A percentile compares a stretch with the other conserved stretches of the same genome.
Conservation (phyloP, 2,113 vertebrate genomes). For the Heteronetta atricapilla region DNA sequence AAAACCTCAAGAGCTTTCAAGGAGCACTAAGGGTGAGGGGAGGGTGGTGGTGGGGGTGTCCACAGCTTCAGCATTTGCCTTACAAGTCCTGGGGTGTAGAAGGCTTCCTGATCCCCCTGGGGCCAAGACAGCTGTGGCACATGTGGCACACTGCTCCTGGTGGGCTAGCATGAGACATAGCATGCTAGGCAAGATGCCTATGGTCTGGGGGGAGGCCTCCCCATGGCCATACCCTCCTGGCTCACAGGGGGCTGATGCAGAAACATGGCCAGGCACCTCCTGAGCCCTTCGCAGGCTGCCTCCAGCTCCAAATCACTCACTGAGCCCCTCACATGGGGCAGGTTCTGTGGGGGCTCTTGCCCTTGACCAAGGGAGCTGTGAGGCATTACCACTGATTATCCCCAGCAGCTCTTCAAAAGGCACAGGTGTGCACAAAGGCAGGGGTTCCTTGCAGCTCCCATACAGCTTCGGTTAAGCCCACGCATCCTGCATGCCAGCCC, state of each 20-base stretch:
- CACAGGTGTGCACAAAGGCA: rapidly evolving
- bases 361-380: rapidly evolving
- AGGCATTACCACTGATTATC: neutral
- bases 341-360: neutral
- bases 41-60: too few relatives aligned
- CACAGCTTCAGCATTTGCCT: neutral
- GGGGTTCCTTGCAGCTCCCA: neutral
- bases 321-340: rapidly evolving
- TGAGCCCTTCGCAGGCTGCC: neutral
- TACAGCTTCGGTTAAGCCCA: rapidly evolving
- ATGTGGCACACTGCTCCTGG: neutral
- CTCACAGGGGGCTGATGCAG: neutral
- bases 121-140: neutral
- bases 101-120: neutral
- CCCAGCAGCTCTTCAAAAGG: neutral
- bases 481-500: rapidly evolving
- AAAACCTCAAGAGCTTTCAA: neutral
- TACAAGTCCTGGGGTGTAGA: rapidly evolving
- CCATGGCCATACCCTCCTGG: neutral
- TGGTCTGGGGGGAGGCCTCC: neutral
- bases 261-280: neutral
- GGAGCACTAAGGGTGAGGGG: rapidly evolving
- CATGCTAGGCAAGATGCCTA: neutral
- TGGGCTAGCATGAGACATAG: neutral
- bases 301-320: neutral